Evolutionary conservation across 2,113 vertebrate species (phyloP).

Genomic region (Sturnira hondurensis): DNA sequence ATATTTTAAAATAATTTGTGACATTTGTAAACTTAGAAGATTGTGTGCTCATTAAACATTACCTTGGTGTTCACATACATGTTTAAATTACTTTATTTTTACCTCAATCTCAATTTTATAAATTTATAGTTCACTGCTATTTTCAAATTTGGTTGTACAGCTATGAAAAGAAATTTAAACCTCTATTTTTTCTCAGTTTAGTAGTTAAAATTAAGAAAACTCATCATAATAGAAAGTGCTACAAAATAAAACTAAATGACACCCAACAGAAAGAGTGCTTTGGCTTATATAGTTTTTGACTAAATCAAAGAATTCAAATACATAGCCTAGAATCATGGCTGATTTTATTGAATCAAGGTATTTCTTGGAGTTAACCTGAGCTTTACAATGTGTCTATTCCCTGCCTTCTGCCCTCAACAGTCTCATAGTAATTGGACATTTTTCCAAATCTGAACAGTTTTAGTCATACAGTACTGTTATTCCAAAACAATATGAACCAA

Average conservation of each 20-base stretch:
- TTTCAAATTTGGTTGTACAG: neutral
- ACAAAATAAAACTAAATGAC: constrained; percentile 7
- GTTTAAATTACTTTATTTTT: constrained; percentile 48
- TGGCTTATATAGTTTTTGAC: neutral
- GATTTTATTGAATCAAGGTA: neutral
- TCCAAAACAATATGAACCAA: neutral
- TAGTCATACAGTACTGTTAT: neutral
- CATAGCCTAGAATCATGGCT: neutral
- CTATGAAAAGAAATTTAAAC: constrained; percentile 1
- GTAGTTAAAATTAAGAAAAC: constrained; percentile 15
- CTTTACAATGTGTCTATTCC: neutral
- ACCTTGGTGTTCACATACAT: neutral
- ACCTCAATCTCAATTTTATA: neutral
- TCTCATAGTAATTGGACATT: neutral
- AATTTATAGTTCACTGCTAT: neutral
- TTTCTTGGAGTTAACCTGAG: neutral
- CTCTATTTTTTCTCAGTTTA: neutral
- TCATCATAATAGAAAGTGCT: neutral
- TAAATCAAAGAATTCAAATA: neutral
- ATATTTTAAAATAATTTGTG: constrained; percentile 43
- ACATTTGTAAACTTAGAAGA: constrained; percentile 37
- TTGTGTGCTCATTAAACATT: neutral
- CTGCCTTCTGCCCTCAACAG: neutral
- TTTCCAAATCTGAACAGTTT: neutral
- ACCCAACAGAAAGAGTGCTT: neutral